phyloP scores from a whole-genome alignment of 2,113 vertebrate genomes.

The Lepus americanus region DNA sequence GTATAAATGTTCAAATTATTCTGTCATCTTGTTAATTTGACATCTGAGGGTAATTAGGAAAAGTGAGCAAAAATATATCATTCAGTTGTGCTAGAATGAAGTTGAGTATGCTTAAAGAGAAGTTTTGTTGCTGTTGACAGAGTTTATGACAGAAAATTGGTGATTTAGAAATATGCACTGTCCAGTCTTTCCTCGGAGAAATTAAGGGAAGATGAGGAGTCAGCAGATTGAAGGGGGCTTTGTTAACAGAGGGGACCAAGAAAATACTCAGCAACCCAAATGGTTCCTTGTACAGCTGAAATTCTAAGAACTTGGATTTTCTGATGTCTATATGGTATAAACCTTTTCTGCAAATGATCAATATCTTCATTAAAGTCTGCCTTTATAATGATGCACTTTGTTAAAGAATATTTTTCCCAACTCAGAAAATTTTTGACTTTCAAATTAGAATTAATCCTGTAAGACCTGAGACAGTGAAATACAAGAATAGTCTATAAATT shows the following conservation, averaged over 20 bases:
- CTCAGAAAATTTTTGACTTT: not conserved
- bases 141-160: not conserved
- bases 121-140: not conserved
- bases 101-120: not conserved
- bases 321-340: not conserved
- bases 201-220: not conserved
- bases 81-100: not conserved
- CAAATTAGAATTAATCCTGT: not conserved
- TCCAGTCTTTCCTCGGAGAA: too few relatives aligned
- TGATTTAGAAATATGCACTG: not conserved
- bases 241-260: not conserved
- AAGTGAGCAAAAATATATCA: not conserved
- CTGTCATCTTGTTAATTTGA: constrained; percentile 15
- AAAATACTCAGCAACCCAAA: rapidly evolving
- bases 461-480: not conserved
- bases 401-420: not conserved
- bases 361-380: not conserved
- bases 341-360: not conserved
- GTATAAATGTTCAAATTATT: not conserved
- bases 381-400: not conserved
- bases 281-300: not conserved
- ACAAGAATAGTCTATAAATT: not conserved
- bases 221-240: rapidly evolving
- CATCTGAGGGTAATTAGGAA: constrained; percentile 23
- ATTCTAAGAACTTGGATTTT: not conserved